phyloP scores from a whole-genome alignment of 2,888 invertebrate species.

The Plutella xylostella region DNA sequence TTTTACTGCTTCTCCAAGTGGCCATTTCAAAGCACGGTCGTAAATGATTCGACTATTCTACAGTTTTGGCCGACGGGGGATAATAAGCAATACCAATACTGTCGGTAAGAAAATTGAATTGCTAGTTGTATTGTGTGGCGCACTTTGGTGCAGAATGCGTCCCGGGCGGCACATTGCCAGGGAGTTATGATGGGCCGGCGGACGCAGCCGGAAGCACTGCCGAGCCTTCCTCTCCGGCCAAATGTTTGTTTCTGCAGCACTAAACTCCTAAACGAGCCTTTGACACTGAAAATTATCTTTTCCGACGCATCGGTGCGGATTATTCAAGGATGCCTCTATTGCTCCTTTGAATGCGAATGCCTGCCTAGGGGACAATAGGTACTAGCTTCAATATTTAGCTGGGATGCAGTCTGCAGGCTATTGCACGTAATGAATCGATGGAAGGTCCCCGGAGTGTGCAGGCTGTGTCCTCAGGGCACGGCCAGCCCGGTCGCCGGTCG shows the following conservation, averaged over 20 bases:
- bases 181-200: conserved; percentile 40
- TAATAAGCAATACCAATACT: conserved; percentile 43
- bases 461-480: no score
- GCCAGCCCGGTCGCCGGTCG: no score
- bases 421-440: conserved; percentile 39
- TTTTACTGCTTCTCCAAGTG: no score
- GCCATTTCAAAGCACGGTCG: conserved; percentile 8
- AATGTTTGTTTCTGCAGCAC: background rate
- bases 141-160: conserved; percentile 59
- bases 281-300: background rate
- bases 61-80: conserved; percentile 12
- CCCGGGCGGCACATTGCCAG: conserved; percentile 48
- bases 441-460: conserved; percentile 27
- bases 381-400: background rate
- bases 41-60: conserved; percentile 11
- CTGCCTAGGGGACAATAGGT: background rate
- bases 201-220: conserved; percentile 5
- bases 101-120: conserved; percentile 65
- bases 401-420: conserved; percentile 20
- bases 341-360: background rate
- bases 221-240: no score
- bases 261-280: background rate
- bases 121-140: conserved; percentile 36
- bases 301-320: background rate
- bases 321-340: no score